phyloP scores from a whole-genome alignment of 2,113 vertebrate genomes.

The Cairina moschata region DNA sequence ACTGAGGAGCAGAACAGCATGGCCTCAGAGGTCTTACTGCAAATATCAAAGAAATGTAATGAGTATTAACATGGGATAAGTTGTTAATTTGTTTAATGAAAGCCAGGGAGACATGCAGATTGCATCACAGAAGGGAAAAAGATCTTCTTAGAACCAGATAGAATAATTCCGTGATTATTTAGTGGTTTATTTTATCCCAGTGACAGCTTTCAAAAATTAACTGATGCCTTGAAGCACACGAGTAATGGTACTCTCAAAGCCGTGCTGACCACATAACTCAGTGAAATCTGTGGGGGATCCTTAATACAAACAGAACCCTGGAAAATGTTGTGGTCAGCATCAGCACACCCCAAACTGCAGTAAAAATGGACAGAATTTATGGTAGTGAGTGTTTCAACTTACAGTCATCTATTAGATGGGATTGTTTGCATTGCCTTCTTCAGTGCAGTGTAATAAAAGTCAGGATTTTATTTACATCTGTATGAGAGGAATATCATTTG shows the following conservation, averaged over 20 bases:
- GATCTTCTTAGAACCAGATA: not conserved
- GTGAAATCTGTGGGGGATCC: not conserved
- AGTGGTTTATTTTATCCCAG: not conserved
- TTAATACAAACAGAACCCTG: constrained; percentile 36
- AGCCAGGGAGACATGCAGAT: not conserved
- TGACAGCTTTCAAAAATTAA: constrained; percentile 26
- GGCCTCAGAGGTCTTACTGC: not conserved
- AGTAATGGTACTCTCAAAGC: not conserved
- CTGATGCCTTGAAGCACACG: not conserved
- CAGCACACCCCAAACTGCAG: not conserved
- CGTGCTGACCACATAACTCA: not conserved
- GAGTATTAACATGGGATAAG: not conserved
- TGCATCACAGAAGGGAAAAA: not conserved
- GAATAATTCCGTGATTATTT: constrained; percentile 5
- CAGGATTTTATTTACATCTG: constrained; percentile 63
- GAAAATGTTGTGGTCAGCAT: constrained; percentile 50
- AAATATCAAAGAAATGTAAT: not conserved
- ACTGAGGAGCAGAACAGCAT: not conserved
- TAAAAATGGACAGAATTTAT: constrained; percentile 61
- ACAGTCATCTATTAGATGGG: constrained; percentile 27
- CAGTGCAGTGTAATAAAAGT: constrained; percentile 41
- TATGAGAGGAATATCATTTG: constrained; percentile 33
- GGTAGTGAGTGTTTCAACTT: not conserved
- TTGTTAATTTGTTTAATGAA: not conserved
- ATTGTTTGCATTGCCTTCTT: constrained; percentile 21